Evolutionary conservation across 2,888 invertebrate genomes (phyloP).

Genomic region (Dryococelus australis): DNA sequence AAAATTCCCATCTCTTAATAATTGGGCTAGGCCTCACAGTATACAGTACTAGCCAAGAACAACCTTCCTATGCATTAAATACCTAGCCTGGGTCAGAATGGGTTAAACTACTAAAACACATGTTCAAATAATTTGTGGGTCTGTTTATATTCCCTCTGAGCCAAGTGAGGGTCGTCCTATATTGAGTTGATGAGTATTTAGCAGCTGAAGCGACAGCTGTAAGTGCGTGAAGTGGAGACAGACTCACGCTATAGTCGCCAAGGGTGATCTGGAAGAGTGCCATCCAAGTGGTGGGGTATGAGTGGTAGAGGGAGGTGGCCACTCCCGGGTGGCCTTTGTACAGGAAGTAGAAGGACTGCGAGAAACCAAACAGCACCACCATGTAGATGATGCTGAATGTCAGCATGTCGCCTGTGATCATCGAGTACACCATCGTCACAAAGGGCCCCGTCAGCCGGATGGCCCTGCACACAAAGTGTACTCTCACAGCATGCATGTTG

Average conservation of each 20-base stretch:
- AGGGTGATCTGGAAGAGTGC: slow-evolving; percentile 96
- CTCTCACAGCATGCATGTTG: neutral
- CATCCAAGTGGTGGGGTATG: slow-evolving; percentile 94
- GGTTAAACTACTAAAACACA: no score
- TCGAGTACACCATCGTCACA: slow-evolving; percentile 99
- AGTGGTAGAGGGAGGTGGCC: slow-evolving; percentile 80
- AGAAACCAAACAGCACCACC: slow-evolving; percentile 94
- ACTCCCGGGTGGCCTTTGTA: slow-evolving; percentile 89
- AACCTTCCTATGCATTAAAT: no score
- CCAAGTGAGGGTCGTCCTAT: no score
- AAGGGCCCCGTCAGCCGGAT: slow-evolving; percentile 96
- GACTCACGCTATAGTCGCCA: slow-evolving; percentile 94
- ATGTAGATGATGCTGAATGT: slow-evolving; percentile 97
- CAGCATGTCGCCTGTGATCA: slow-evolving; percentile 99
- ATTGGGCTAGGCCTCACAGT: no score
- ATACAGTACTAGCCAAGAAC: no score
- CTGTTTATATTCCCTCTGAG: no score
- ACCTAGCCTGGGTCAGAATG: no score
- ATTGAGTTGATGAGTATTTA: no score
- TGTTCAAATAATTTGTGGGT: no score
- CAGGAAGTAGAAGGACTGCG: slow-evolving; percentile 93
- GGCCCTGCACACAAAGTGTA: slow-evolving; percentile 68
- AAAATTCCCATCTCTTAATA: no score
- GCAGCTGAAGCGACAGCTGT: no score
- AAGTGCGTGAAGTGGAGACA: neutral